A percentile compares a stretch with the other conserved stretches of the same genome.
Evolutionary conservation across 2,888 invertebrate species (phyloP).

Genomic region (Cosmopolites sordidus): DNA sequence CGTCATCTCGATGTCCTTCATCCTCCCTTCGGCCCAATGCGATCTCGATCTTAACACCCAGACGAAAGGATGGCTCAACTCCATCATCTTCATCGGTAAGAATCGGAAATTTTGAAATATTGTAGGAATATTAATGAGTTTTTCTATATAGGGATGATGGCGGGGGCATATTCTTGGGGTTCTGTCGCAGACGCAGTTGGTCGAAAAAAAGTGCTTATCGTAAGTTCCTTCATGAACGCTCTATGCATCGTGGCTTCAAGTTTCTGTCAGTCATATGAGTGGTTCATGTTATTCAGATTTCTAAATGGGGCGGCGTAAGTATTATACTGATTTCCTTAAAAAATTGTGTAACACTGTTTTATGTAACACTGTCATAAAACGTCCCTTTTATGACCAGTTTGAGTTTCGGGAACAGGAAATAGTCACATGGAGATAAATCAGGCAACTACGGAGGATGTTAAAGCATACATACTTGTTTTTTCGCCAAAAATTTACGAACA

Average conservation of each 20-base stretch:
- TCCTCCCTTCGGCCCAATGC: conserved; percentile 89
- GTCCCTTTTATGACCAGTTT: too few relatives aligned
- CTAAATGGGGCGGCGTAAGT: conserved; percentile 93
- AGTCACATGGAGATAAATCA: too few relatives aligned
- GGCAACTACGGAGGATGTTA: too few relatives aligned
- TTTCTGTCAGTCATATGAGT: conserved; percentile 81
- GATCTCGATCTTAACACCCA: conserved; percentile 81
- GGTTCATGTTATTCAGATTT: conserved; percentile 87
- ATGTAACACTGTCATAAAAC: too few relatives aligned
- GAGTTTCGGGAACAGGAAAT: too few relatives aligned
- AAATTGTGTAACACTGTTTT: too few relatives aligned
- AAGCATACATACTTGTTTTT: too few relatives aligned
- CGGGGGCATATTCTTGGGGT: conserved; percentile 90
- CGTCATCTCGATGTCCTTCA: conserved; percentile 92
- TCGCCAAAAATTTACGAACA: too few relatives aligned
- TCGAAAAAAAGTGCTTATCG: conserved; percentile 81
- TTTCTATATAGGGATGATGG: conserved; percentile 68
- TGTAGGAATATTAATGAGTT: not conserved
- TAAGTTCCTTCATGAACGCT: conserved; percentile 85
- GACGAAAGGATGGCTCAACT: conserved; percentile 74
- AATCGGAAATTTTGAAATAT: not conserved
- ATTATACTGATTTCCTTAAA: too few relatives aligned
- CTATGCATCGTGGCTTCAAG: conserved; percentile 87
- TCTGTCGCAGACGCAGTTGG: conserved; percentile 86
- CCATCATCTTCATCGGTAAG: conserved; percentile 55